phyloP scores from a whole-genome alignment of 2,113 vertebrate species.

The Eclectus roratus region DNA sequence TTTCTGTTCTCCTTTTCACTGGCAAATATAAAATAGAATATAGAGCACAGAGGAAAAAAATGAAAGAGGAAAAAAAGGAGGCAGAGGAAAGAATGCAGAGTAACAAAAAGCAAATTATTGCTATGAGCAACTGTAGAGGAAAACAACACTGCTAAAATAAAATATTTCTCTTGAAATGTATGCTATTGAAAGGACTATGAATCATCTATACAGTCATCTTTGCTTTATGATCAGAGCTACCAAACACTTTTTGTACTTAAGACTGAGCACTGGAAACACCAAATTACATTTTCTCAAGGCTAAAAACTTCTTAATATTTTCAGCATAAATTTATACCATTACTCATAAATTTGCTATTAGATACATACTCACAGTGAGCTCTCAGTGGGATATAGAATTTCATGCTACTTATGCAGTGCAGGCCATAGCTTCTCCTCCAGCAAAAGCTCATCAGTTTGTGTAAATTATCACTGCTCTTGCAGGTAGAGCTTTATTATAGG shows the following conservation, averaged over 20 bases:
- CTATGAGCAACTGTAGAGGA: background rate
- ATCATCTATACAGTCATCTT: background rate
- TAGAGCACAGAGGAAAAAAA: background rate
- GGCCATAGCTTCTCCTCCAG: background rate
- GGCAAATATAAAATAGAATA: background rate
- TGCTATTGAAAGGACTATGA: background rate
- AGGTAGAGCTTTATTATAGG: constrained; percentile 58
- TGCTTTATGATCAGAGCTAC: background rate
- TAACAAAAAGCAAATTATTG: background rate
- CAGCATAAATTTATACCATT: background rate
- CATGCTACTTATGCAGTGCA: background rate
- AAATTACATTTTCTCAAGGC: background rate
- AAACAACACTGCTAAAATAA: background rate
- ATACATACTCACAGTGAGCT: background rate
- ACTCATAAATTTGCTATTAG: background rate
- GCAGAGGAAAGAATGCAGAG: background rate
- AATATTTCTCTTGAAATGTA: background rate
- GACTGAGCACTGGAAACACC: background rate
- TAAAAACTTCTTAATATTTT: background rate
- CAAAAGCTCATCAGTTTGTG: constrained; percentile 34
- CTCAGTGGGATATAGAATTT: background rate
- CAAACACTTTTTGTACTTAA: background rate
- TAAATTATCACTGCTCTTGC: constrained; percentile 41
- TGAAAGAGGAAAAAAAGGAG: rapidly evolving
- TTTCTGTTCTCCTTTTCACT: background rate